A percentile compares a stretch with the other conserved stretches of the same genome.
phyloP scores from a whole-genome alignment of 2,888 invertebrate species.

The Meteorus cinctellus region DNA sequence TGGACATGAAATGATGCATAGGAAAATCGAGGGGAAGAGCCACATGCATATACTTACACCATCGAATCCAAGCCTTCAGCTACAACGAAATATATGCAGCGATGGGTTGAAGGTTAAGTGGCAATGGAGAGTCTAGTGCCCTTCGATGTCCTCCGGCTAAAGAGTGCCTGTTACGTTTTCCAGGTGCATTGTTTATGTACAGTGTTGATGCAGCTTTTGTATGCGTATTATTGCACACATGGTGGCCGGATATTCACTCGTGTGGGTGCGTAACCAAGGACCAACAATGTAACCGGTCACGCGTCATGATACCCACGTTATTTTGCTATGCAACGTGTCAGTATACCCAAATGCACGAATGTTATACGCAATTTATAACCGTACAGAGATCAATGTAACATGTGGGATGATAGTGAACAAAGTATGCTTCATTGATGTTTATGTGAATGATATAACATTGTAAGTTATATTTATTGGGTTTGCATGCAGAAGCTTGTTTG shows the following conservation, averaged over 20 bases:
- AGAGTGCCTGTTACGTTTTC: conserved; percentile 52
- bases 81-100: conserved; percentile 69
- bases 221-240: background rate
- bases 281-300: conserved; percentile 53
- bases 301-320: conserved; percentile 52
- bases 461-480: too few relatives aligned
- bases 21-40: conserved; percentile 22
- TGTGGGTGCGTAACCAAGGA: conserved; percentile 53
- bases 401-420: conserved; percentile 63
- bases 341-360: conserved; percentile 46
- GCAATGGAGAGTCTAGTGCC: conserved; percentile 51
- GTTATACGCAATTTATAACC: conserved; percentile 65
- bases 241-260: conserved; percentile 33
- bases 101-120: conserved; percentile 71
- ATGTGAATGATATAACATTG: too few relatives aligned
- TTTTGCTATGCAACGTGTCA: conserved; percentile 43
- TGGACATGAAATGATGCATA: conserved; percentile 44
- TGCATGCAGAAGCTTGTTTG: too few relatives aligned
- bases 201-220: conserved; percentile 36
- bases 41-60: conserved; percentile 14
- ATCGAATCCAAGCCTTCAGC: conserved; percentile 62
- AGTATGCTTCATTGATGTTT: conserved; percentile 46
- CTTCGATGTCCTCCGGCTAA: conserved; percentile 34
- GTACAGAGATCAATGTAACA: conserved; percentile 63
- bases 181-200: conserved; percentile 48